phyloP scores from a whole-genome alignment of 2,888 invertebrate species.

The Platycheirus albimanus region DNA sequence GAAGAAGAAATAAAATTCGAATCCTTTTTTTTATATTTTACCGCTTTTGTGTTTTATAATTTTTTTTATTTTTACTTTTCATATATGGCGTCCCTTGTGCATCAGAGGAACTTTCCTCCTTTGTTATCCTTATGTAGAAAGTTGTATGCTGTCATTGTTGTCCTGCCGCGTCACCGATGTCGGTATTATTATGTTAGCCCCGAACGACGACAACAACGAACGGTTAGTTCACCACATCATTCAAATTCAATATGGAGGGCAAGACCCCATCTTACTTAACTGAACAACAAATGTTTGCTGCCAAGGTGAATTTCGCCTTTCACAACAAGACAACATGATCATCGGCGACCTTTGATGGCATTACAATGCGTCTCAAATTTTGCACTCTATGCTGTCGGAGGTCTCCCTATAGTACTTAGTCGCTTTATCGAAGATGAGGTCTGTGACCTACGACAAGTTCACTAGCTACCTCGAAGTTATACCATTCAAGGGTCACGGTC shows the following conservation, averaged over 20 bases:
- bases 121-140: constrained; percentile 57
- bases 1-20: constrained; percentile 60
- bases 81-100: constrained; percentile 14
- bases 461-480: too few relatives aligned
- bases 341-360: too few relatives aligned
- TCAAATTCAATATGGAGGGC: constrained; percentile 67
- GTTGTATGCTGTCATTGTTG: constrained; percentile 66
- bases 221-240: constrained; percentile 64
- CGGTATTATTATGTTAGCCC: constrained; percentile 60
- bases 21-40: constrained; percentile 45
- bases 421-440: too few relatives aligned
- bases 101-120: constrained; percentile 42
- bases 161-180: constrained; percentile 39
- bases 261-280: constrained; percentile 39
- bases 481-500: too few relatives aligned
- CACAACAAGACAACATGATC: too few relatives aligned
- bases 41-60: neutral
- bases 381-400: too few relatives aligned
- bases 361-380: too few relatives aligned
- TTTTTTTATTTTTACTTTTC: neutral
- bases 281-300: constrained; percentile 1
- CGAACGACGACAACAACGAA: constrained; percentile 23
- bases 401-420: too few relatives aligned
- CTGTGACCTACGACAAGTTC: too few relatives aligned
- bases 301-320: constrained; percentile 10